Base-by-base conservation (phyloP, 2,113 vertebrate species). In the Actenoides lindsayi region DNA sequence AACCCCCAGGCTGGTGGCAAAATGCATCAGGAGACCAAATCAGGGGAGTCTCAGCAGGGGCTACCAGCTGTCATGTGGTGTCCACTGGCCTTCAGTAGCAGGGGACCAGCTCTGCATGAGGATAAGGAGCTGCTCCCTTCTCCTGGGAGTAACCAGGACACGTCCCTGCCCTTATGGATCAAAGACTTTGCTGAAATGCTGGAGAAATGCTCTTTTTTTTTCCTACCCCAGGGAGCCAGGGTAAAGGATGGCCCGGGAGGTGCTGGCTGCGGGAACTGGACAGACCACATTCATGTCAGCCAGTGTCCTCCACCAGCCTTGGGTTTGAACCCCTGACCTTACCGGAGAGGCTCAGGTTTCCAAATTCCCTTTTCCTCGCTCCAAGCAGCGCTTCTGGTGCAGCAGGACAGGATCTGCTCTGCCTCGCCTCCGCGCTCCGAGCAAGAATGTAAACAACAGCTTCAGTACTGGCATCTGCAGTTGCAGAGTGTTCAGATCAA, bases 91-190 rank as follows among this genome's bases (percentile, higher is more conserved):
- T 20, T 10, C 50, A 57, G 82, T 44, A 56, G 50, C 64, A 57
- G 39, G 37, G 74, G 57, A n/a, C 65, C 42, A 71, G 89, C 41
- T 83, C 65, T 2, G 2, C 46, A 19, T 0, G 1, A 51, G 70
- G 19, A 5, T 3, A 42, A 4, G 18, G 67, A 79, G 13, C 57
- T 6, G 53, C 42, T 79, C 65, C 41, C 28, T 24, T 41, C 46
- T 67, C 42, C 42, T 24, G 56, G n/a, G 28, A 41, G 4, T 18
- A 54, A 48, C 5, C 24, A 37, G 12, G 2, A 51, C 35, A 10
- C 0, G 0, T 19, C 39, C n/a, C 17, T 1, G 4, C 41, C 21
- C 25, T 44, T n/a, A 50, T 0, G 0, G 0, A 70, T 60, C 46
- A 19, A 44, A 57, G 11, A 37, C 25, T 16, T 4, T 1, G 37